Conservation (phyloP, 1,140 invertebrate genomes). For the Lucilia sericata region DNA sequence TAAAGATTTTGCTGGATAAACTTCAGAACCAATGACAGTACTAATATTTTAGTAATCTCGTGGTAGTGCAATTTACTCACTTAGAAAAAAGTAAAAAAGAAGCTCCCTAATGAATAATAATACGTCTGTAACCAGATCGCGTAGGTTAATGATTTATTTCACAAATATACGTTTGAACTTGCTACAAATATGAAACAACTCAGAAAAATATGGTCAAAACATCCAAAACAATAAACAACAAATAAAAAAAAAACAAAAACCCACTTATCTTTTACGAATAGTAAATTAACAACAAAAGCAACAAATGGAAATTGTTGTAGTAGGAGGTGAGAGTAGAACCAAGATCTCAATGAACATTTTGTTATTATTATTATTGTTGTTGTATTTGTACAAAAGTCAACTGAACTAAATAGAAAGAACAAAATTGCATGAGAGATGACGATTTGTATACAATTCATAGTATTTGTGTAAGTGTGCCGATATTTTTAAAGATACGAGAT, state of each 20-base stretch:
- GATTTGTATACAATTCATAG: not conserved
- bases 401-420: not conserved
- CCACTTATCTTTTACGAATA: not conserved
- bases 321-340: slow-evolving; percentile 17
- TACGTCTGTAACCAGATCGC: not conserved
- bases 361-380: not conserved
- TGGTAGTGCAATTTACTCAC: too few relatives aligned
- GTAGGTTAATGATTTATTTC: not conserved
- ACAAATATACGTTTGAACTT: slow-evolving; percentile 23
- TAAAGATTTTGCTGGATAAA: too few relatives aligned
- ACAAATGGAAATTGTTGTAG: slow-evolving; percentile 8
- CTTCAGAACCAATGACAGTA: too few relatives aligned
- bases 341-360: slow-evolving; percentile 14
- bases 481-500: not conserved
- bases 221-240: slow-evolving; percentile 30
- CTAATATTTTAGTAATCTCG: too few relatives aligned
- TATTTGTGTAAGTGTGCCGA: not conserved
- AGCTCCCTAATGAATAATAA: not conserved
- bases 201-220: slow-evolving; percentile 32
- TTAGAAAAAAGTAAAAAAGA: too few relatives aligned
- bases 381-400: not conserved
- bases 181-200: not conserved
- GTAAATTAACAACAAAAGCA: not conserved
- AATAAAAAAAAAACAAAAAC: slow-evolving; percentile 28
- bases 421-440: slow-evolving; percentile 4